Evolutionary conservation across 2,888 invertebrate species (phyloP), one percentile per base, ranked within the genome.

Genomic region (Cephus pulcher): DNA sequence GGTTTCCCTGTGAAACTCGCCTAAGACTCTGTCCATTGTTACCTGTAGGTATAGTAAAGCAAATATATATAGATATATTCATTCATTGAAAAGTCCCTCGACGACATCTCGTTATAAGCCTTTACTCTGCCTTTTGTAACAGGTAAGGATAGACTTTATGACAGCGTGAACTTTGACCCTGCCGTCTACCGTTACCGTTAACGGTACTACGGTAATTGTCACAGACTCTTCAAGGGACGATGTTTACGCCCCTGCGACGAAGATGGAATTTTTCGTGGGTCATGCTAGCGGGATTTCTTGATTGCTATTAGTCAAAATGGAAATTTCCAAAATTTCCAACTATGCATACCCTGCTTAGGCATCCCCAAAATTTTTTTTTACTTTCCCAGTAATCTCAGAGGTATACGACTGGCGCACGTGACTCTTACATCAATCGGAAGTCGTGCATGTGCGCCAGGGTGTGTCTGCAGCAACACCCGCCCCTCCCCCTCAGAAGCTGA

Each of bases 401-500:
- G 9, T 56, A 23, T 56, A 23, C 23, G 23, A 23, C 56, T 0
- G 9, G 56, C 23, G 23, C 56, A 56, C 23, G 56, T 56, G 56
- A 56, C 56, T 23, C 23, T 56, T 56, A 56, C 56, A 23, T 56
- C 9, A 56, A 56, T 56, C 23, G 56, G 9, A 56, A 23, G 56
- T 56, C 56, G 15, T 56, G 56, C 23, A 56, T 56, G 56, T 23
- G 23, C 56, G 9, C 2, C 2, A 56, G 56, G 56, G 56, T 56
- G 56, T 56, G 23, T 56, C 56, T 56, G 23, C 9, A 56, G 9
- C 23, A 56, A 9, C 23, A 15, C 15, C 40, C 40, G 0, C 23
- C 23, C 56, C 56, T 1, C 9, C 23, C 1, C 23, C 12, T 12
- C 32, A 77, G 77, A 79, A 81, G 80, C 79, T 82, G 82, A 82